phyloP scores from a whole-genome alignment of 2,888 invertebrate genomes.

The Drosophila barbarae region DNA sequence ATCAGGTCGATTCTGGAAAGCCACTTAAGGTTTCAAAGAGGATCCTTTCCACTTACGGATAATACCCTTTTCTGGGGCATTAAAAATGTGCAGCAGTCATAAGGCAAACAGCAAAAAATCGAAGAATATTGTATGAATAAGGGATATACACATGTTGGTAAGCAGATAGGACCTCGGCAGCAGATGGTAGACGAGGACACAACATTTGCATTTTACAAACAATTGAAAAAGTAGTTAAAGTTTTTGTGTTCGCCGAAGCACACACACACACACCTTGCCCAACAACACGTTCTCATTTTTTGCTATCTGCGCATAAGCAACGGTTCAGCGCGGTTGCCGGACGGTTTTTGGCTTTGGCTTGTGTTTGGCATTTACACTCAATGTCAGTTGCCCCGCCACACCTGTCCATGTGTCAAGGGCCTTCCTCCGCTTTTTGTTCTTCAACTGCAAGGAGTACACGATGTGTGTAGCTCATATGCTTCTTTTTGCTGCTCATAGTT shows the following conservation, averaged over 20 bases:
- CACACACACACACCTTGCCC: conserved; percentile 58
- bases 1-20: neutral
- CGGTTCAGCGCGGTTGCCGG: conserved; percentile 46
- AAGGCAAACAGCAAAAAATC: conserved; percentile 16
- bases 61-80: too few species aligned
- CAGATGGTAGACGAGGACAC: conserved; percentile 39
- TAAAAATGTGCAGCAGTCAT: conserved; percentile 5
- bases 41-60: neutral
- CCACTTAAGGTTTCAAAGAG: neutral
- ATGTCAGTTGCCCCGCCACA: conserved; percentile 33
- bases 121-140: conserved; percentile 65
- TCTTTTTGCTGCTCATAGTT: conserved; percentile 22
- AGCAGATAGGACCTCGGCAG: conserved; percentile 9
- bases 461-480: conserved; percentile 35
- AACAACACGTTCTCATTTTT: conserved; percentile 46
- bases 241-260: conserved; percentile 56
- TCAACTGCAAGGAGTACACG: conserved; percentile 24
- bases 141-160: conserved; percentile 43
- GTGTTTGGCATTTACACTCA: conserved; percentile 58
- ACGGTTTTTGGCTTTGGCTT: conserved; percentile 44
- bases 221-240: conserved; percentile 74
- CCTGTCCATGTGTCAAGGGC: conserved; percentile 35
- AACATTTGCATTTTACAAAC: conserved; percentile 74
- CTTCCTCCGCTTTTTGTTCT: conserved; percentile 29
- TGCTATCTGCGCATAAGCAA: conserved; percentile 58